Conservation (phyloP, 30 jellyfish, hydroid and myxozoan genomes). For the Aurelia aurita region DNA sequence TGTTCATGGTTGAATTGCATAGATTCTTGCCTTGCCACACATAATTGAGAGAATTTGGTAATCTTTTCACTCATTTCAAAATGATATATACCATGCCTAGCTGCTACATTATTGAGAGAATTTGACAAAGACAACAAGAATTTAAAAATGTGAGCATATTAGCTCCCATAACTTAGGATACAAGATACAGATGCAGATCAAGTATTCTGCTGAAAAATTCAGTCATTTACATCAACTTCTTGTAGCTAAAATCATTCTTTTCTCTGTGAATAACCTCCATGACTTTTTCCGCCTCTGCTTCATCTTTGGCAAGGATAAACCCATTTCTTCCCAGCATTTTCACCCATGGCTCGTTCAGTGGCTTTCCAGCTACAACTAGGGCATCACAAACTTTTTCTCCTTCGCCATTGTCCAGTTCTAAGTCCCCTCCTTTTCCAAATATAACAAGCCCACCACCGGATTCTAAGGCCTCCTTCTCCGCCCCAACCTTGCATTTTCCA, state of each 20-base stretch:
- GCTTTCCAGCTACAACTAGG: constrained; percentile 53
- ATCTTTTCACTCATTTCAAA: too few species aligned
- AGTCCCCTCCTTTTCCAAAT: constrained; percentile 46
- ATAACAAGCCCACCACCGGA: constrained; percentile 18
- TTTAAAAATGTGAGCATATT: too few species aligned
- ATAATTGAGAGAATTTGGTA: too few species aligned
- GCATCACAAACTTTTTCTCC: constrained; percentile 41
- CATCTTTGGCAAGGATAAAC: constrained; percentile 52
- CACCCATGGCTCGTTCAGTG: constrained; percentile 65
- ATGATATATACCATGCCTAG: too few species aligned
- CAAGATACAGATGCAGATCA: too few species aligned
- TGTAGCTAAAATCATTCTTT: constrained; percentile 21
- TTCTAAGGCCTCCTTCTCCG: constrained; percentile 33
- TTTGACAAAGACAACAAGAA: too few species aligned
- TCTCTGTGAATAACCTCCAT: constrained; percentile 37
- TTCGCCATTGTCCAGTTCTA: constrained; percentile 25
- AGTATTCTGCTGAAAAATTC: too few species aligned
- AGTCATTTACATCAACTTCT: not conserved
- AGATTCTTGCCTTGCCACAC: too few species aligned
- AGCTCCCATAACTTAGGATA: too few species aligned
- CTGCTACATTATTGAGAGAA: too few species aligned
- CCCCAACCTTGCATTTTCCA: constrained; percentile 53
- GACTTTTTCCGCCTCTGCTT: constrained; percentile 35
- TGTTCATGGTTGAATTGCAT: too few species aligned
- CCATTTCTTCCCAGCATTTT: constrained; percentile 59